Evolutionary conservation across 2,888 invertebrate species (phyloP), one percentile per base, ranked within the genome.

Genomic region (Parnassius orleans): DNA sequence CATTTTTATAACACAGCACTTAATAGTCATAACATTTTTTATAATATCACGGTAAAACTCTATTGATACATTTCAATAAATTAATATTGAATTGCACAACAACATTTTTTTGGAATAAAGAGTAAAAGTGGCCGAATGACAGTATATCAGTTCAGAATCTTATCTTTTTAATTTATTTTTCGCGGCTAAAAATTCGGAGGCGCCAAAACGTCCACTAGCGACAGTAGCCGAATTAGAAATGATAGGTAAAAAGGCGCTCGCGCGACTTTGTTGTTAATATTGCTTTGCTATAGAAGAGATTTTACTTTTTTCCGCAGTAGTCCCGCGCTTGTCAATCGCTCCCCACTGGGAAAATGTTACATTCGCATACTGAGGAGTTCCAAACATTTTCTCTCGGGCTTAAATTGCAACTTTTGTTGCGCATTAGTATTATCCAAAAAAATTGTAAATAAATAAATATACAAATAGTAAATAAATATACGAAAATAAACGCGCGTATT

Each of bases 261-360:
- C 76, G 79, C 80, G 71, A 71, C 67, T 66, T 77, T 76, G 84
- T 81, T 86, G 46, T n/a, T 86, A 84, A 84, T 84, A 84, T 85
- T 84, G 86, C 85, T 83, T 85, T 80, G 81, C 80, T 78, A 82
- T 79, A 77, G 78, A 87, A 60, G 53, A 54, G 84, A 85, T 90
- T 90, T 89, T 87, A 84, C 86, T 88, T 89, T 90, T 90, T 90
- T 89, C 83, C 84, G 81, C 72, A 69, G 72, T 75, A 74, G 77
- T 76, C 80, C 80, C 81, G 83, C 84, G 87, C 84, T 78, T 80
- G 68, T 57, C 65, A 58, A 75, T 69, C 76, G 80, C 41, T 80
- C 90, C 90, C 90, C 90, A 87, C 90, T 83, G 86, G 83, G 85
- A 80, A 86, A 86, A 83, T 78, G 76, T 71, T 78, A 55, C 70